A percentile compares a stretch with the other conserved stretches of the same genome.
These are phyloP conservation scores for Cheilosia vernalis DNA, from an alignment of 2,888 invertebrate genomes.

Conservation along the genomic window DNA sequence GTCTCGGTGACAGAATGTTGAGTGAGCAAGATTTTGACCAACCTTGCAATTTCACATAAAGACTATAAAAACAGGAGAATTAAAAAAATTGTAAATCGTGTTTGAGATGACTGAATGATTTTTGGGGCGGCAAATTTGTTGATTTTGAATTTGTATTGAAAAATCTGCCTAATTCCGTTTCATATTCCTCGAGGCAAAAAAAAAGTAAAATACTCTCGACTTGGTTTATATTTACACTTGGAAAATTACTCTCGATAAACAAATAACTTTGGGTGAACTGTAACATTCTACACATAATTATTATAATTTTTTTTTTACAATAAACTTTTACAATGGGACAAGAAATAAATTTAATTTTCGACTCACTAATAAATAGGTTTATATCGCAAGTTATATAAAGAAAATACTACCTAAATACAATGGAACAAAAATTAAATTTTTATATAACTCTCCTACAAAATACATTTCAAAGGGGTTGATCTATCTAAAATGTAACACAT, in stretches of 20 bases:
- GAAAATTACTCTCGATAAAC: constrained; percentile 29
- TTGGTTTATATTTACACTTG: constrained; percentile 68
- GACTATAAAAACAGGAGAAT: background rate
- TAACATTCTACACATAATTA: constrained; percentile 50
- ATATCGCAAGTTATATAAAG: constrained; percentile 14
- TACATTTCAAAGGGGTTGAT: constrained; percentile 58
- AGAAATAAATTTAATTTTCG: constrained; percentile 34
- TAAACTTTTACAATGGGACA: constrained; percentile 37
- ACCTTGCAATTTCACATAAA: background rate
- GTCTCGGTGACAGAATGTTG: too few relatives aligned
- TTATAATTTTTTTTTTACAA: constrained; percentile 26
- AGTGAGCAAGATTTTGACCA: too few relatives aligned
- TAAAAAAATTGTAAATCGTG: constrained; percentile 5
- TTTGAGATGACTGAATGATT: constrained; percentile 26
- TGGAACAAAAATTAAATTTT: constrained; percentile 54
- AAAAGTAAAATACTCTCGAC: constrained; percentile 23
- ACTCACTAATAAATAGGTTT: constrained; percentile 29
- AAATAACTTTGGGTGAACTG: constrained; percentile 49
- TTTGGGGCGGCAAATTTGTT: background rate
- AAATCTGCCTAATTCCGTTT: constrained; percentile 40
- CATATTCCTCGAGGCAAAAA: constrained; percentile 29
- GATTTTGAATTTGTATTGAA: constrained; percentile 14
- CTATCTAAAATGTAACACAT: constrained; percentile 25
- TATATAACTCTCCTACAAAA: constrained; percentile 61
- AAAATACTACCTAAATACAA: constrained; percentile 67